Evolutionary conservation across 2,797 vertebrate species (phyloP), one percentile per base, ranked within the genome.

Genomic region (Craterocephalus amniculus): DNA sequence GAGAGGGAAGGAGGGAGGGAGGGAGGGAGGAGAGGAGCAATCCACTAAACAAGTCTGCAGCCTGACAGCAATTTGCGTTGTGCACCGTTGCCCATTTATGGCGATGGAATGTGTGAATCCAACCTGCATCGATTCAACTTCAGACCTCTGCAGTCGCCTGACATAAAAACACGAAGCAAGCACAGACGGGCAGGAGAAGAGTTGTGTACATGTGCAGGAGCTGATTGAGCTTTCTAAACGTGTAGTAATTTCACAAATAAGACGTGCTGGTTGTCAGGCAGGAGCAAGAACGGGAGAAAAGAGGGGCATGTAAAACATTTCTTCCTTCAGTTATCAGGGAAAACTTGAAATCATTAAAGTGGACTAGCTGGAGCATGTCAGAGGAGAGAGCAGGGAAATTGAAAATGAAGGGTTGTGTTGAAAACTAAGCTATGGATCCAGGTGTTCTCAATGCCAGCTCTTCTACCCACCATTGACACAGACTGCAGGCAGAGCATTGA

Each of bases 121-220:
- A 86, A 91, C 90, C 81, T 71, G 79, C 78, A 90, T 64, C 73
- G 86, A 89, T 88, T 79, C 35, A 58, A 84, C 67, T 76, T 81
- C 69, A 82, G 67, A 62, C 43, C 48, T 0, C 60, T 57, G 76
- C 63, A 65, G 66, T 0, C 38, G 62, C 43, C 56, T 60, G 67
- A 70, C 63, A 58, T 63, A 62, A 54, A 65, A 64, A 72, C 24
- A 65, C 38, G 22, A 20, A 65, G 40, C 1, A 40, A 43, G 67
- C 20, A 64, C 54, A 35, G 43, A 57, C 52, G 1, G 38, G 48
- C n/a, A 11, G 16, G 67, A 7, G 16, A 43, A 4, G 16, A 43
- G 40, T 6, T 20, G 12, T 43, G 18, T 43, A 6, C 40, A 43
- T 20, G 40, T 20, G 36, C 36, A 16, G 13, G 13, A 38, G 6